These are phyloP conservation scores for Drosophila tripunctata DNA, from an alignment of 2,888 invertebrate species.

Conservation along the genomic window DNA sequence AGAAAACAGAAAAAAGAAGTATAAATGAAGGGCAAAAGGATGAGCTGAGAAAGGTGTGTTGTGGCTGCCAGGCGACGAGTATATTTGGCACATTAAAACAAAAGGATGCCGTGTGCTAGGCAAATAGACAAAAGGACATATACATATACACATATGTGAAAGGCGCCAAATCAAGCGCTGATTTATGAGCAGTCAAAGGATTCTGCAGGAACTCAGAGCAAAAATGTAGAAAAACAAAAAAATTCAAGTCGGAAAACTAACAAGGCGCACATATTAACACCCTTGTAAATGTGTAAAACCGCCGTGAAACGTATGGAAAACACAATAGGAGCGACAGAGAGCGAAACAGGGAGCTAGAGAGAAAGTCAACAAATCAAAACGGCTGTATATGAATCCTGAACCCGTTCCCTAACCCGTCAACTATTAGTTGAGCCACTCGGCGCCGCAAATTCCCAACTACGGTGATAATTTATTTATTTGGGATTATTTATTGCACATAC, in stretches of 20 bases:
- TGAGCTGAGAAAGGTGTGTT: slow-evolving; percentile 50
- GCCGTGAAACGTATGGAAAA: slow-evolving; percentile 62
- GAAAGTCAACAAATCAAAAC: slow-evolving; percentile 63
- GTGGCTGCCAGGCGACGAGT: slow-evolving; percentile 51
- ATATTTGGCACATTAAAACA: slow-evolving; percentile 75
- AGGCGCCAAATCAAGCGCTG: slow-evolving; percentile 77
- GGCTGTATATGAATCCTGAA: slow-evolving; percentile 33
- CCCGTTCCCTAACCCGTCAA: slow-evolving; percentile 49
- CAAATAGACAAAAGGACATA: slow-evolving; percentile 72
- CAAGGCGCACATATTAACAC: slow-evolving; percentile 69
- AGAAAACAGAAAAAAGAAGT: slow-evolving; percentile 29
- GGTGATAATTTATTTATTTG: slow-evolving; percentile 83
- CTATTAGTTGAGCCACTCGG: slow-evolving; percentile 78
- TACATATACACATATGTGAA: slow-evolving; percentile 46
- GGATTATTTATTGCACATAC: slow-evolving; percentile 83
- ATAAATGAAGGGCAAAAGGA: neutral
- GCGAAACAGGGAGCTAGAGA: slow-evolving; percentile 10
- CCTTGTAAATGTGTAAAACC: slow-evolving; percentile 77
- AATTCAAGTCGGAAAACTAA: slow-evolving; percentile 68
- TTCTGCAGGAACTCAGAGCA: slow-evolving; percentile 43
- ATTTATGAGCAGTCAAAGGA: slow-evolving; percentile 70
- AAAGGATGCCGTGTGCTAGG: slow-evolving; percentile 71
- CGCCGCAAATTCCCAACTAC: slow-evolving; percentile 31
- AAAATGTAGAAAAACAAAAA: too few species aligned
- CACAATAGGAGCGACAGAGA: neutral